A percentile compares a stretch with the other conserved stretches of the same genome.
phyloP scores from a whole-genome alignment of 2,797 vertebrate species.

The Onychomys arenicola region DNA sequence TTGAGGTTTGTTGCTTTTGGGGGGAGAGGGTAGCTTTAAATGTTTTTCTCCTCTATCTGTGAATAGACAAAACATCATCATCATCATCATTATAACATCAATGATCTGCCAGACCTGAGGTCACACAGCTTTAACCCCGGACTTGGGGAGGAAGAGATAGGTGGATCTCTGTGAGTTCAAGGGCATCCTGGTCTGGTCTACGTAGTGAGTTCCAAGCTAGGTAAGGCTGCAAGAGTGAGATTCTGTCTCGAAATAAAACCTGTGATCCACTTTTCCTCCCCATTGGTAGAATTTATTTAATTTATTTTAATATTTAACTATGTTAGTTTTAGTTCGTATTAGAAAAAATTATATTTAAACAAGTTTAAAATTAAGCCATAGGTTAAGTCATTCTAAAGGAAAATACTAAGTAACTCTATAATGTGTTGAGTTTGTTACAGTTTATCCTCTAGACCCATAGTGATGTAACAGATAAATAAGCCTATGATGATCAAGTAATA shows the following conservation, averaged over 20 bases:
- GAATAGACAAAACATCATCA: slow-evolving; percentile 29
- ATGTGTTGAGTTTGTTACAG: slow-evolving; percentile 11
- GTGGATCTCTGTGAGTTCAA: not conserved
- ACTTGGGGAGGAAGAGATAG: not conserved
- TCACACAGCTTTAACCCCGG: not conserved
- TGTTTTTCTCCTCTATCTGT: not conserved
- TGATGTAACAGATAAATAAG: not conserved
- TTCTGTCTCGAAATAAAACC: not conserved
- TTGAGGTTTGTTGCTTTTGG: slow-evolving; percentile 21
- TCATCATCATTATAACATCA: not conserved
- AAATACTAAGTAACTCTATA: slow-evolving; percentile 40
- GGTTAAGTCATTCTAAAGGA: slow-evolving; percentile 46
- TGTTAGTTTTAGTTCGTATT: slow-evolving; percentile 48
- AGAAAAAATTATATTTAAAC: slow-evolving; percentile 49
- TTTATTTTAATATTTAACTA: slow-evolving; percentile 60
- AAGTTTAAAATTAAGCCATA: slow-evolving; percentile 33
- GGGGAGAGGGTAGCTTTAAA: not conserved
- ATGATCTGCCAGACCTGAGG: not conserved
- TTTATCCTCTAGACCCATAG: not conserved
- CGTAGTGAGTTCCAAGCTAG: not conserved
- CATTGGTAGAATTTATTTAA: no score
- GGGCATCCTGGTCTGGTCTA: not conserved
- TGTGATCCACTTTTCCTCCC: not conserved
- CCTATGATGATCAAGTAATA: not conserved
- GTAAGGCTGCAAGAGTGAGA: not conserved